Evolutionary conservation across 2,888 invertebrate species (phyloP), one percentile per base, ranked within the genome.

Genomic region (Aethes cnicana): DNA sequence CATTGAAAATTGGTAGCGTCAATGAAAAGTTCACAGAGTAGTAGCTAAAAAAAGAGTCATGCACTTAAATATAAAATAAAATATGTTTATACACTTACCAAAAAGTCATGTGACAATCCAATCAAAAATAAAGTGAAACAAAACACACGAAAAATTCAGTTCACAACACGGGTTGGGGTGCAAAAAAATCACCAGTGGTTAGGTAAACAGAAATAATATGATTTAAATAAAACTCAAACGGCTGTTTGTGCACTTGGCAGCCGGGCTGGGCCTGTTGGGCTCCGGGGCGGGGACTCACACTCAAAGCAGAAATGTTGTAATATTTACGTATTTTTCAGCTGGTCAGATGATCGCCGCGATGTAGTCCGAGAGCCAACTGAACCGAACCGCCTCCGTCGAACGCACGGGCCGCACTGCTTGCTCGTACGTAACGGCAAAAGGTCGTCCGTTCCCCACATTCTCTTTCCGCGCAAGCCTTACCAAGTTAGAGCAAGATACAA

Each of bases 401-500:
- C 76, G 88, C 77, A 75, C 87, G 82, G 85, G 79, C 86, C 88
- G 89, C 87, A 89, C 89, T 89, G 89, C 83, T 77, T 77, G 84
- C 79, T 79, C 81, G 76, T 83, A 87, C 82, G 76, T 83, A 87
- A 84, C 82, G 78, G 77, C 87, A 81, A 89, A 88, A 87, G 89
- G 89, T 87, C 89, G 88, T 88, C 84, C 86, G 84, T 86, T 86
- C 87, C 81, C 82, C 86, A 88, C 89, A 87, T 87, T 89, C 89
- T 89, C 89, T 88, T 87, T 87, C 84, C 89, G 86, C 88, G 89
- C 89, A 88, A 88, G 89, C 89, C 89, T 88, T 84, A 82, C 77
- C 75, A 80, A 77, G 85, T 76, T 64, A 74, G 79, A 89, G 62
- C 58, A 81, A 77, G 86, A 89, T 59, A 60, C 62, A 72, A 60